Base-by-base conservation (phyloP, 2,888 invertebrate species). In the Philonicus albiceps region DNA sequence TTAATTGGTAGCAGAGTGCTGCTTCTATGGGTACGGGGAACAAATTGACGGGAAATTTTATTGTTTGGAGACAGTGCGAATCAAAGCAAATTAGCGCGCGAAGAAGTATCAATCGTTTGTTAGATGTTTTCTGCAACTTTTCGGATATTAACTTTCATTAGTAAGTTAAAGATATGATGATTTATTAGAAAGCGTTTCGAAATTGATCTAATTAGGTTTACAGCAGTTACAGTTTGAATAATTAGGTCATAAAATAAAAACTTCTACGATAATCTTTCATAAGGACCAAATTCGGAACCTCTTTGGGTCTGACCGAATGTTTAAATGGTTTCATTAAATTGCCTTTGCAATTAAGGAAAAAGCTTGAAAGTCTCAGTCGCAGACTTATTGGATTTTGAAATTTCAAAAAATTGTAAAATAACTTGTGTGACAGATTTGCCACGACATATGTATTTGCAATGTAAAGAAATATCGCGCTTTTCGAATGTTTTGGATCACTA, bases 1-100 rank as follows among this genome's bases (percentile, higher is more conserved):
- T 81, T 81, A 81, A 81, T 81, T 81, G 81, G 81, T 81, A 64
- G 81, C 81, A 22, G 55, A 55, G 34, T 81, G 55, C 81, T 13
- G 19, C 27, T 81, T n/a, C 64, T 5, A 19, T 16, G 30, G 19
- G 55, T 1, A 19, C 34, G 34, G 31, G 31, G 80, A 80, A 30
- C 53, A 80, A 80, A 80, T 53, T 30, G 80, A 49, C 49, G 80
- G 53, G 53, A 80, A 80, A 22, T 11, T 22, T 22, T 0, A 64
- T 64, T 64, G 64, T 64, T 64, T 64, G 64, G 64, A 22, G 64
- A 64, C 64, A 22, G 64, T 64, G 64, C 7, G 22, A 64, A 64
- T 64, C 27, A 64, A 64, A 22, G 64, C 64, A 27, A 64, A 64
- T 22, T 27, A 64, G 22, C 64, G 2, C 27, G 64, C 64, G 64